These are phyloP conservation scores for Selene dorsalis DNA, from an alignment of 2,797 vertebrate genomes.

Conservation along the genomic window DNA sequence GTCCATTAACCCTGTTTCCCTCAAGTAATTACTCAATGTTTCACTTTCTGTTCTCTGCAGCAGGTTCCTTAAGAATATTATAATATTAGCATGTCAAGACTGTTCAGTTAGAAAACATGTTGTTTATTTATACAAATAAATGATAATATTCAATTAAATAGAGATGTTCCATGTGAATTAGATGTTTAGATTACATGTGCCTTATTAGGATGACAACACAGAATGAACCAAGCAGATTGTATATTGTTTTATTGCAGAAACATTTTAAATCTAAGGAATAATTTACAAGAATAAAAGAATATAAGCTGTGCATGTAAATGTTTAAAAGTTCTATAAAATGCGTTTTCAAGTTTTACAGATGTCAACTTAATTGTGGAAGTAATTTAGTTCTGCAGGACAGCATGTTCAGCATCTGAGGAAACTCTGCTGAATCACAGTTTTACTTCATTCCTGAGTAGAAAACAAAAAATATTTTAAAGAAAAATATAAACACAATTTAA, in stretches of 20 bases:
- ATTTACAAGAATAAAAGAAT: conserved; percentile 7
- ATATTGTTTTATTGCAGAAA: conserved; percentile 32
- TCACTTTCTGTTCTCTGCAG: too few species aligned
- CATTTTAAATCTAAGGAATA: conserved; percentile 11
- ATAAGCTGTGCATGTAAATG: conserved; percentile 3
- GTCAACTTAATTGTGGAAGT: conserved; percentile 3
- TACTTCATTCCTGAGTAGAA: conserved; percentile 40
- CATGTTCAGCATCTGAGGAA: conserved; percentile 5
- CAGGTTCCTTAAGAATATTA: too few species aligned
- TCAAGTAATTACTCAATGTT: too few species aligned
- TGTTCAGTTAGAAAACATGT: too few species aligned
- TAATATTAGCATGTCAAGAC: too few species aligned
- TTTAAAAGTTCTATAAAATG: conserved; percentile 27
- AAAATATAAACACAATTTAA: neutral
- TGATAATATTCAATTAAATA: too few species aligned
- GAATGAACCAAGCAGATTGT: neutral
- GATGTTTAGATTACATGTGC: too few species aligned
- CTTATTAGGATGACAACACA: neutral
- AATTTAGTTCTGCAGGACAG: neutral
- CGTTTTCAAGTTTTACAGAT: conserved; percentile 33
- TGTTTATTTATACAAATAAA: too few species aligned
- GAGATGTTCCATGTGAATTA: too few species aligned
- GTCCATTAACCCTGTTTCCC: too few species aligned
- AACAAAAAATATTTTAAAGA: neutral
- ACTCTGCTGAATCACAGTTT: neutral